phyloP scores from a whole-genome alignment of 1,140 invertebrate genomes.

The Drosophila mauritiana region DNA sequence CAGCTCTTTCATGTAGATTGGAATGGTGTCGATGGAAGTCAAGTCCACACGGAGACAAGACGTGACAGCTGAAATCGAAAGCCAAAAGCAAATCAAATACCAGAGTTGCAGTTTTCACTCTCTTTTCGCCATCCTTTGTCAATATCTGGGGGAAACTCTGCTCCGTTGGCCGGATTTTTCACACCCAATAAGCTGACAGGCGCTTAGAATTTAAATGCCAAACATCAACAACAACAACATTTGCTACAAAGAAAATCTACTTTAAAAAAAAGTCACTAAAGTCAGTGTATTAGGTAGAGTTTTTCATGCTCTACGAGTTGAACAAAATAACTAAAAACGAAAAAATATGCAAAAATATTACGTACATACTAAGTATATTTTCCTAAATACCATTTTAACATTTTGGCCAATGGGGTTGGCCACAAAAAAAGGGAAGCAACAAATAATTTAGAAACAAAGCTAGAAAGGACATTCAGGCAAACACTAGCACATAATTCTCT shows the following conservation, averaged over 20 bases:
- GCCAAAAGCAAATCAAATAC: slow-evolving; percentile 51
- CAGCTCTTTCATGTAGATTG: slow-evolving; percentile 21
- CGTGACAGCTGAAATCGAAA: slow-evolving; percentile 49
- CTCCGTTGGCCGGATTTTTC: slow-evolving; percentile 21
- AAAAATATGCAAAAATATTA: not conserved
- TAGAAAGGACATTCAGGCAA: slow-evolving; percentile 1
- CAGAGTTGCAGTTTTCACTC: slow-evolving; percentile 33
- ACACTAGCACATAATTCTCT: not conserved
- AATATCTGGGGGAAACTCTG: slow-evolving; percentile 9
- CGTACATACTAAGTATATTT: too few relatives aligned
- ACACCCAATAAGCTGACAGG: slow-evolving; percentile 51
- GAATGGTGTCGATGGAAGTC: slow-evolving; percentile 13
- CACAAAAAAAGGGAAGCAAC: slow-evolving; percentile 57
- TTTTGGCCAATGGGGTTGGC: slow-evolving; percentile 9
- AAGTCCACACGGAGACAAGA: slow-evolving; percentile 36
- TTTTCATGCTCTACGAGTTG: not conserved
- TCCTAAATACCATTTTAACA: too few relatives aligned
- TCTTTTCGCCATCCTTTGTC: slow-evolving; percentile 6
- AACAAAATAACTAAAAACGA: too few relatives aligned
- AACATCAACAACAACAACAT: slow-evolving; percentile 52
- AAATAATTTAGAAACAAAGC: slow-evolving; percentile 8
- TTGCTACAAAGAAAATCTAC: slow-evolving; percentile 11
- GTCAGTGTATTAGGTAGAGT: not conserved
- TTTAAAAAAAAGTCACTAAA: not conserved
- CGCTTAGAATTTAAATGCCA: slow-evolving; percentile 60